Conservation (phyloP, 2,888 invertebrate species). For the Ophion costatus region DNA sequence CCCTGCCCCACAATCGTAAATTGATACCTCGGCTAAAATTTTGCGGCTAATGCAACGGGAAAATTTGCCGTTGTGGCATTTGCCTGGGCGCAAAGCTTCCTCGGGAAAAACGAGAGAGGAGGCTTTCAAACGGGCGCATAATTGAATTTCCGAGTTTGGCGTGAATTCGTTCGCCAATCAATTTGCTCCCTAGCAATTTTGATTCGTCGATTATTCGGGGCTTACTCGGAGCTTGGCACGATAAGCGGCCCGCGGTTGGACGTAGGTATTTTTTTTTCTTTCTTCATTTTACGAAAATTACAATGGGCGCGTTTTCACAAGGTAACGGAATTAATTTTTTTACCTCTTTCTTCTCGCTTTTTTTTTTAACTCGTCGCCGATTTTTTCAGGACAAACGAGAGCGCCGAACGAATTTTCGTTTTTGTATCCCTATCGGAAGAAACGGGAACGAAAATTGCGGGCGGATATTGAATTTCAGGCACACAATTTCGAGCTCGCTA, state of each 20-base stretch:
- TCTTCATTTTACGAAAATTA: not conserved
- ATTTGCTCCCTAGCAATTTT: not conserved
- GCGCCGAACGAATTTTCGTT: not conserved
- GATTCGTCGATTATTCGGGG: not conserved
- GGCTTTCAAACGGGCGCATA: not conserved
- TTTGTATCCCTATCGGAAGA: not conserved
- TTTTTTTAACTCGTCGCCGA: not conserved
- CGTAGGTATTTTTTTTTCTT: not conserved
- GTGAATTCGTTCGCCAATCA: slow-evolving; percentile 3
- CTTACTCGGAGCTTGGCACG: not conserved
- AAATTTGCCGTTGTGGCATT: slow-evolving; percentile 27
- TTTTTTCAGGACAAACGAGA: not conserved
- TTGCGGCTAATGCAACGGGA: slow-evolving; percentile 25
- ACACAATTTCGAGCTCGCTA: not conserved
- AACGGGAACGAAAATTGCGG: slow-evolving; percentile 14
- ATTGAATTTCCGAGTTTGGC: slow-evolving; percentile 31
- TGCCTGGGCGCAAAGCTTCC: not conserved
- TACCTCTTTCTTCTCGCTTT: slow-evolving; percentile 7
- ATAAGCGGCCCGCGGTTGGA: not conserved
- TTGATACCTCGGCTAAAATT: slow-evolving; percentile 60
- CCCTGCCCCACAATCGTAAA: slow-evolving; percentile 46
- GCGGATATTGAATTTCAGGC: slow-evolving; percentile 35
- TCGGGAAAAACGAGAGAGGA: not conserved
- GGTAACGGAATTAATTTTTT: slow-evolving; percentile 3
- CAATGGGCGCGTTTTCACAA: too few species aligned